A percentile compares a stretch with the other conserved stretches of the same genome.
Evolutionary conservation across 2,113 vertebrate species (phyloP).

Genomic region (Oenanthe oenanthe): DNA sequence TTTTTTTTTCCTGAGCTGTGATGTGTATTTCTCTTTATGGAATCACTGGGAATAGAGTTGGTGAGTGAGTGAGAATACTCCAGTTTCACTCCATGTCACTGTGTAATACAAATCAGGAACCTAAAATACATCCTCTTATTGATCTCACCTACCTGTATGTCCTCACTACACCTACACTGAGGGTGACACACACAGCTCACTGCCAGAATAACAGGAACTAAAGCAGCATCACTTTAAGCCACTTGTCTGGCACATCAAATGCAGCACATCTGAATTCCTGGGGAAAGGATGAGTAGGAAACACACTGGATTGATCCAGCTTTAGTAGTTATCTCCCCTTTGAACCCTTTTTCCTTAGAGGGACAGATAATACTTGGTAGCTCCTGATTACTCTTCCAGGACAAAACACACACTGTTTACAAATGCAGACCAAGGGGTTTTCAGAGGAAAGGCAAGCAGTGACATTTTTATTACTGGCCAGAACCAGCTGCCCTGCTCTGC

Average conservation of each 20-base stretch:
- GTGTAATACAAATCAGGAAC: neutral
- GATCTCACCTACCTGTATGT: neutral
- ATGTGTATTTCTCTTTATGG: neutral
- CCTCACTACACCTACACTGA: neutral
- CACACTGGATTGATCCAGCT: neutral
- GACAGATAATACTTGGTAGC: accelerated
- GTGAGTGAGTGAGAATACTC: neutral
- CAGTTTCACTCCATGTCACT: neutral
- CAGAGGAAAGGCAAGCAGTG: neutral
- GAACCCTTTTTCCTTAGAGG: neutral
- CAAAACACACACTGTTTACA: neutral
- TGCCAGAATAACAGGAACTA: neutral
- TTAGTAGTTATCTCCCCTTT: neutral
- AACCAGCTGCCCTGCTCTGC: neutral
- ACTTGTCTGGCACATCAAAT: neutral
- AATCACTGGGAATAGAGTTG: neutral
- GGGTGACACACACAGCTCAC: neutral
- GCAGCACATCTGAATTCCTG: neutral
- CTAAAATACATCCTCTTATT: neutral
- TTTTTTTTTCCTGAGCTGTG: neutral
- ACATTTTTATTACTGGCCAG: neutral
- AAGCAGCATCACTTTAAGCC: neutral
- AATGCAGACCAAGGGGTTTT: neutral
- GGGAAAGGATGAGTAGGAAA: neutral
- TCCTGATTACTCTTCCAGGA: neutral